These are phyloP conservation scores for Cichladusa arquata DNA, from an alignment of 2,113 vertebrate species.

Conservation along the genomic window DNA sequence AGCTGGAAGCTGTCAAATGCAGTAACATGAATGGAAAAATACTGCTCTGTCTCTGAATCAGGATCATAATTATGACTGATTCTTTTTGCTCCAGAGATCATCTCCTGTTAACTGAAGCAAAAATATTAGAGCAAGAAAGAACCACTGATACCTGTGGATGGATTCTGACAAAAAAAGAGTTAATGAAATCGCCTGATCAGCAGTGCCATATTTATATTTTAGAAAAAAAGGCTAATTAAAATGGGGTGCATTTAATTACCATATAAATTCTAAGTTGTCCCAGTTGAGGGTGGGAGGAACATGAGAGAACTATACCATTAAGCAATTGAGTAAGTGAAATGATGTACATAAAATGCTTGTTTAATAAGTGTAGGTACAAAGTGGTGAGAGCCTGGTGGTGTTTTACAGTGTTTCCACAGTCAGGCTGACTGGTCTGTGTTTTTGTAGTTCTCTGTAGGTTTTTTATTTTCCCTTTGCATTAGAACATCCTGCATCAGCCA, in stretches of 20 bases:
- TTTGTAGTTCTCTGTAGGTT: neutral
- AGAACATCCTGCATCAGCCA: neutral
- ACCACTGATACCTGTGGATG: neutral
- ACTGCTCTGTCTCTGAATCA: neutral
- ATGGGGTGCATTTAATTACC: neutral
- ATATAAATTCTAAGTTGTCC: neutral
- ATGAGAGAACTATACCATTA: neutral
- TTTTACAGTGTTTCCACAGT: neutral
- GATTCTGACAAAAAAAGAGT: neutral
- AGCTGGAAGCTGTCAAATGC: neutral
- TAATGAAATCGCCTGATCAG: neutral
- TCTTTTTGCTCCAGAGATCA: neutral
- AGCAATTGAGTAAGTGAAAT: neutral
- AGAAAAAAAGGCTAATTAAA: neutral
- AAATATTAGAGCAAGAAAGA: neutral
- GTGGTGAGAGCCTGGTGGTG: neutral
- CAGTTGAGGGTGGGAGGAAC: neutral
- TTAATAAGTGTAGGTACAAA: neutral
- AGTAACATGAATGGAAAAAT: neutral
- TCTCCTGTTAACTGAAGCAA: neutral
- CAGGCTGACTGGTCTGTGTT: neutral
- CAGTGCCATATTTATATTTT: neutral
- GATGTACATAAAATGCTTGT: neutral
- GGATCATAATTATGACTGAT: neutral
- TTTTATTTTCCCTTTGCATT: neutral